Conservation (phyloP, 2,888 invertebrate species). For the Meiosimyza decipiens region DNA sequence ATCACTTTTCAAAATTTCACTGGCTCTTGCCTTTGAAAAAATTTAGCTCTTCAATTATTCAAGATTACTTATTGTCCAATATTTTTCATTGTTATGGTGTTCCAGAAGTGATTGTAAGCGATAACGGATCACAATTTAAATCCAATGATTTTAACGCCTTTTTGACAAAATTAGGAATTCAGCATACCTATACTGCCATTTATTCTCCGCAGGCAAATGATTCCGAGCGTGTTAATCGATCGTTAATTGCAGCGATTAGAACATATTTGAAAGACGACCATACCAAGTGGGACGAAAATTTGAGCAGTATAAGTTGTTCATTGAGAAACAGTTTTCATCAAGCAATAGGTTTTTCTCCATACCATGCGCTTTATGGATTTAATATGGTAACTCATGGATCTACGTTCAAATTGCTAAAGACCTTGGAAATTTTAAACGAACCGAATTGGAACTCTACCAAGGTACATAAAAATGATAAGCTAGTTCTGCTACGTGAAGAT, state of each 20-base stretch:
- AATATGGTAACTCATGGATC: conserved; percentile 21
- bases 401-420: neutral
- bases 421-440: neutral
- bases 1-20: conserved; percentile 35
- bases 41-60: conserved; percentile 7
- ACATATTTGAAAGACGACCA: conserved; percentile 36
- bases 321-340: conserved; percentile 1
- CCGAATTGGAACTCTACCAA: neutral
- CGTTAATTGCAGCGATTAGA: conserved; percentile 51
- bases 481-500: neutral
- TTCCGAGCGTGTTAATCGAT: conserved; percentile 53
- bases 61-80: conserved; percentile 7
- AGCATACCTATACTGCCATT: conserved; percentile 41
- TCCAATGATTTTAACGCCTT: conserved; percentile 37
- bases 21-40: conserved; percentile 29
- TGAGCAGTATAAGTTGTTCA: conserved; percentile 1
- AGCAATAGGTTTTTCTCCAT: neutral
- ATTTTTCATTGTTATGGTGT: conserved; percentile 48
- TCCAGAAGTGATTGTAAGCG: conserved; percentile 42
- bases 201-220: conserved; percentile 58
- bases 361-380: conserved; percentile 15
- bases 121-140: conserved; percentile 47
- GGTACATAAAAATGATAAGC: neutral
- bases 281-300: conserved; percentile 11
- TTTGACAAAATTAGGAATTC: conserved; percentile 36